Conservation (phyloP, 2,113 vertebrate genomes). For the Indicator maculatus region DNA sequence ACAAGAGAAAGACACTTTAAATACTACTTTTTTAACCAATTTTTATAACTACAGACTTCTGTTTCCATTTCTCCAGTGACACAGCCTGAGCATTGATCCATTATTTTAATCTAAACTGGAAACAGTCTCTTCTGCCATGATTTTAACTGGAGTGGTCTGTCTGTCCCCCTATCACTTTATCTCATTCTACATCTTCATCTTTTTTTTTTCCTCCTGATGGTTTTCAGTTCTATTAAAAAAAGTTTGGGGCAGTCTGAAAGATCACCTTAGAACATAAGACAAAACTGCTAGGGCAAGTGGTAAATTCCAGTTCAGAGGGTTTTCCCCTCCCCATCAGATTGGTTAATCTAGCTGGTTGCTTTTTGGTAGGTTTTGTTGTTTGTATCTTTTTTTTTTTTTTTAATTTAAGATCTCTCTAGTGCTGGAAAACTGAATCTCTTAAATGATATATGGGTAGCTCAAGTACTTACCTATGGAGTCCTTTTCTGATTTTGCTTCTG, state of each 20-base stretch:
- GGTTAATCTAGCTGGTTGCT: neutral
- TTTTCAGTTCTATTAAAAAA: neutral
- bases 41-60: neutral
- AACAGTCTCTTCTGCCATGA: neutral
- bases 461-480: conserved; percentile 62
- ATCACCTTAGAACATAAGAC: neutral
- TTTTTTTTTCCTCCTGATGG: neutral
- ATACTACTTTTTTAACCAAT: neutral
- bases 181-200: neutral
- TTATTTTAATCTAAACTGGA: neutral
- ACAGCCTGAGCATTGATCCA: neutral
- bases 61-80: neutral
- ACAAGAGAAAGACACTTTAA: neutral
- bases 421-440: neutral
- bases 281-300: neutral
- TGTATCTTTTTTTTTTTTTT: too few relatives aligned
- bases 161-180: neutral
- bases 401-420: neutral
- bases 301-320: neutral
- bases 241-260: neutral
- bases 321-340: neutral
- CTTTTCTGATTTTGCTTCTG: conserved; percentile 53
- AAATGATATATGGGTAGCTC: neutral
- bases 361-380: neutral
- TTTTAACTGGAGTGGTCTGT: neutral